A percentile compares a stretch with the other conserved stretches of the same genome.
Evolutionary conservation across 2,888 invertebrate species (phyloP).

Genomic region (Drosophila birchii): DNA sequence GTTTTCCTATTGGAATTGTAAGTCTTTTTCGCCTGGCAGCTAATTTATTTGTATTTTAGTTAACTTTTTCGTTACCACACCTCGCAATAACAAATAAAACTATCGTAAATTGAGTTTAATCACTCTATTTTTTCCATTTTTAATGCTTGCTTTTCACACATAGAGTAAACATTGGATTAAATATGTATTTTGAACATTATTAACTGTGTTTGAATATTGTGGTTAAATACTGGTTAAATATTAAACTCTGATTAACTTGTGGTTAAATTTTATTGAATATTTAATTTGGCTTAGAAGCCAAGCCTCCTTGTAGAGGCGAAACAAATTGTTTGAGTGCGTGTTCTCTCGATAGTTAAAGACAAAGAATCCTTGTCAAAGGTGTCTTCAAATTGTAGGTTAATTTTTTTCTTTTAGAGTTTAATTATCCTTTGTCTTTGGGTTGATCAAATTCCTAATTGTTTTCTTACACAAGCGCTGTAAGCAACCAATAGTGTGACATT

Average conservation of each 20-base stretch:
- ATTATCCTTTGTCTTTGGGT: neutral
- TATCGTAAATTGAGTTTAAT: constrained; percentile 40
- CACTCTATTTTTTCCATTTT: constrained; percentile 48
- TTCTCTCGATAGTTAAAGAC: neutral
- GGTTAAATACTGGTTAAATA: constrained; percentile 17
- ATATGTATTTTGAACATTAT: constrained; percentile 38
- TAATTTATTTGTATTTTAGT: neutral
- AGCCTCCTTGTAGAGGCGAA: constrained; percentile 16
- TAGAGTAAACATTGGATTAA: constrained; percentile 60
- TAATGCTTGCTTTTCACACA: constrained; percentile 64
- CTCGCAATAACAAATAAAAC: constrained; percentile 31
- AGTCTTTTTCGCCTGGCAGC: constrained; percentile 2
- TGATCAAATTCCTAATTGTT: neutral
- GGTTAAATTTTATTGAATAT: constrained; percentile 12
- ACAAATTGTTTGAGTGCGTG: constrained; percentile 1
- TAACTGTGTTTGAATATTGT: constrained; percentile 39
- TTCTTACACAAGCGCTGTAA: neutral
- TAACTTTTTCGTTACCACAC: constrained; percentile 1
- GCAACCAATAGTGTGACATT: constrained; percentile 4
- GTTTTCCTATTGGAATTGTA: too few species aligned
- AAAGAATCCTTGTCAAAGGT: neutral
- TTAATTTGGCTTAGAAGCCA: constrained; percentile 15
- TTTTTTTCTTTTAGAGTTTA: too few species aligned
- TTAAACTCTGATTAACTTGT: constrained; percentile 35
- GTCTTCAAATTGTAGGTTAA: neutral